These are phyloP conservation scores for Slavum lentiscoides DNA, from an alignment of 2,888 invertebrate genomes.

Conservation along the genomic window DNA sequence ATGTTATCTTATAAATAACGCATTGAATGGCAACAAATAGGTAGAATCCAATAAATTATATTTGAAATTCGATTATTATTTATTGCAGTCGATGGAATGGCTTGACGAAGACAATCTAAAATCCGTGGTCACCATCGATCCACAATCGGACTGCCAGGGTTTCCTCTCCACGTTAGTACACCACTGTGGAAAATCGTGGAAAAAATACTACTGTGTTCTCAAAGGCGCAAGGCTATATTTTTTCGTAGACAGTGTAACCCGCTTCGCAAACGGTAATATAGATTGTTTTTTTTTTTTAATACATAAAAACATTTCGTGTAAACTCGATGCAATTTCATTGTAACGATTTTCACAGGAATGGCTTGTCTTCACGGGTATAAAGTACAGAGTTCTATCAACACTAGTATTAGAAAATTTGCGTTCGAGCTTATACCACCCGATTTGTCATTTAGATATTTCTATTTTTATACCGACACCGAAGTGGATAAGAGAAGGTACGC, in stretches of 20 bases:
- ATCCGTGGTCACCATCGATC: conserved; percentile 57
- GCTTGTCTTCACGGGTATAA: conserved; percentile 92
- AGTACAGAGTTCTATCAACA: conserved; percentile 78
- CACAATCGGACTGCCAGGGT: conserved; percentile 88
- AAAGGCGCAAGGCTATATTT: conserved; percentile 95
- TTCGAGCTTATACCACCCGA: conserved; percentile 91
- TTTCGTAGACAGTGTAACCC: conserved; percentile 85
- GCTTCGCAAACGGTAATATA: conserved; percentile 78
- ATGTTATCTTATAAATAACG: no score
- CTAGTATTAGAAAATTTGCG: conserved; percentile 81
- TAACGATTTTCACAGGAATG: conserved; percentile 68
- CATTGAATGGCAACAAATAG: no score
- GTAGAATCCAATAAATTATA: neutral
- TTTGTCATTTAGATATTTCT: conserved; percentile 78
- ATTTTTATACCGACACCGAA: conserved; percentile 91
- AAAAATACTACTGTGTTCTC: conserved; percentile 87
- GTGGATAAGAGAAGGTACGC: conserved; percentile 88
- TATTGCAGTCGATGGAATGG: conserved; percentile 30
- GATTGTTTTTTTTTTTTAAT: neutral
- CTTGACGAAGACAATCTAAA: conserved; percentile 36
- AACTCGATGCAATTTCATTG: neutral
- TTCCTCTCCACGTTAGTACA: conserved; percentile 78
- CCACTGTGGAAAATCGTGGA: conserved; percentile 80
- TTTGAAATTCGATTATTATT: neutral
- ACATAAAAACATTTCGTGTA: no score